Percentiles rank a stretch among this genome's conserved stretches.
phyloP scores from a whole-genome alignment of 2,113 vertebrate genomes.

The Choloepus hoffmanni region DNA sequence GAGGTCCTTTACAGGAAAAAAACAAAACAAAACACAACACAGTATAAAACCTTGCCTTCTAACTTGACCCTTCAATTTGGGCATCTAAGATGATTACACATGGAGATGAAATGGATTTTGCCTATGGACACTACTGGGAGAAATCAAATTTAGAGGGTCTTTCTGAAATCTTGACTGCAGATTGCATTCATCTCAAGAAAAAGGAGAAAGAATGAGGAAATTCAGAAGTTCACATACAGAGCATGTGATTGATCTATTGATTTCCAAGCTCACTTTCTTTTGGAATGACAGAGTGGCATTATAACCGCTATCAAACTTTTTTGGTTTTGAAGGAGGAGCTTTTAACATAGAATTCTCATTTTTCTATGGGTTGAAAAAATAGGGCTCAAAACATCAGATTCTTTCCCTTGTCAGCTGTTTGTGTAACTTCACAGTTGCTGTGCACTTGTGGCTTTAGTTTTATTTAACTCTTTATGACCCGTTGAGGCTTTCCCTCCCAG shows the following conservation, averaged over 20 bases:
- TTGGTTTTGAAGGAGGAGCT: background rate
- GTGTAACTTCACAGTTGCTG: background rate
- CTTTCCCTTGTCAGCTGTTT: background rate
- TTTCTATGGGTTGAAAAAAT: background rate
- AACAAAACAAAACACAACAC: background rate
- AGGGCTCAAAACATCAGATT: conserved; percentile 1
- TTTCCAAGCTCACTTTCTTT: conserved; percentile 19
- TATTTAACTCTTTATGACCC: background rate
- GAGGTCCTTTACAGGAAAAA: conserved; percentile 39
- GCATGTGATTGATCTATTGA: background rate
- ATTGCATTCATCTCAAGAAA: conserved; percentile 27
- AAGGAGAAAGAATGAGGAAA: background rate
- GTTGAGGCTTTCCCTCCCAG: background rate
- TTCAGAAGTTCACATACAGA: background rate
- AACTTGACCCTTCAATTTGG: background rate
- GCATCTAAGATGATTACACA: background rate
- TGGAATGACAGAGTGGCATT: background rate
- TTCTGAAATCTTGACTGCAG: conserved; percentile 21
- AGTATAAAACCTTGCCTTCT: background rate
- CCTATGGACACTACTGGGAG: background rate
- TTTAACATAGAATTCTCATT: conserved; percentile 38
- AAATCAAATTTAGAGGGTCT: background rate
- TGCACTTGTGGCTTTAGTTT: background rate
- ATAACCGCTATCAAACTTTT: background rate
- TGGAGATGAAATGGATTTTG: conserved; percentile 26